phyloP scores from a whole-genome alignment of 2,888 invertebrate genomes.

The Thelaira solivaga region DNA sequence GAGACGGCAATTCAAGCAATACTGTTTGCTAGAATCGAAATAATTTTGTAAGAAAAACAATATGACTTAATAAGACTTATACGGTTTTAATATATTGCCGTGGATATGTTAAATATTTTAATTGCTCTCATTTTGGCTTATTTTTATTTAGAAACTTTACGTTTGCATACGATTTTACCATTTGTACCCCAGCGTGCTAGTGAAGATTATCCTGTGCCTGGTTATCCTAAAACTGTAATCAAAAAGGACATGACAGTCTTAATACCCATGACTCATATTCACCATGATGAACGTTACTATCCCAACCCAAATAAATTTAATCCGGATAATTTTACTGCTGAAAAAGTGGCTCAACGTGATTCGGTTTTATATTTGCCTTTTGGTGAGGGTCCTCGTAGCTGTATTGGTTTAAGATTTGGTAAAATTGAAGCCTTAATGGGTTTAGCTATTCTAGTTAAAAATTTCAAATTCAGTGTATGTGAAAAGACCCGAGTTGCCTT shows the following conservation, averaged over 20 bases:
- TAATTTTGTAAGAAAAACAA: no score
- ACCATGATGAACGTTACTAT: conserved; percentile 78
- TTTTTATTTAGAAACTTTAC: conserved; percentile 78
- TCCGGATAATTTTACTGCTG: conserved; percentile 80
- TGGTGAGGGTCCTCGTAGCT: conserved; percentile 73
- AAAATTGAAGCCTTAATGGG: conserved; percentile 72
- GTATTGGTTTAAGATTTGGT: conserved; percentile 73
- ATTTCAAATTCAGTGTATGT: conserved; percentile 67
- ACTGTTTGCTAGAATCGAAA: no score
- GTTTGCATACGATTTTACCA: conserved; percentile 79
- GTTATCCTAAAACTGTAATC: conserved; percentile 77
- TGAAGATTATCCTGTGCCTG: conserved; percentile 78
- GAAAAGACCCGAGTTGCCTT: conserved; percentile 68
- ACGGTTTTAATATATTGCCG: no score
- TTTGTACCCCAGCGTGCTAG: conserved; percentile 78
- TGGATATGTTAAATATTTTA: background rate
- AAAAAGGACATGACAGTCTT: conserved; percentile 72
- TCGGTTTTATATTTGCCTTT: conserved; percentile 71
- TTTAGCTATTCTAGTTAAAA: conserved; percentile 66
- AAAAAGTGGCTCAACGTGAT: conserved; percentile 79
- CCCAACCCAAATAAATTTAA: conserved; percentile 80
- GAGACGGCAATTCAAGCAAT: no score
- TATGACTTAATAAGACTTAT: no score
- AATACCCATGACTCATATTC: conserved; percentile 77
- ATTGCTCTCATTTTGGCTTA: no score